Evolutionary conservation across 2,113 vertebrate genomes (phyloP).

Genomic region (Gallinago paraguaiae): DNA sequence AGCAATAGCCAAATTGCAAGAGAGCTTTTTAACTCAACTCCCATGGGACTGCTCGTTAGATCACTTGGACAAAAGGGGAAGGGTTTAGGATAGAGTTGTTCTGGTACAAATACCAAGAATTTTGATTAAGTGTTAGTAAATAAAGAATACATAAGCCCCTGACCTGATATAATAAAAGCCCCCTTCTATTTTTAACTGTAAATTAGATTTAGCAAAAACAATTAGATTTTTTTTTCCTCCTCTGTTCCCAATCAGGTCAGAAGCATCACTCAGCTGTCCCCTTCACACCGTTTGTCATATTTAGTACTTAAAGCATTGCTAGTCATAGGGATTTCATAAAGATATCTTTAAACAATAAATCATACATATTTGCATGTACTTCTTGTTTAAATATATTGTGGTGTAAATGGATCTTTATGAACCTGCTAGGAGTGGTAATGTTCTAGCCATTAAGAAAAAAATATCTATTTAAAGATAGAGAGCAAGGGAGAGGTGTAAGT

Average conservation of each 20-base stretch:
- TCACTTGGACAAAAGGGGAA: background rate
- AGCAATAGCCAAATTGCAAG: background rate
- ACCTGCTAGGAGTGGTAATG: background rate
- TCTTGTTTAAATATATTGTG: background rate
- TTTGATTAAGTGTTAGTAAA: background rate
- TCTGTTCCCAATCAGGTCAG: background rate
- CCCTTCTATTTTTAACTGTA: background rate
- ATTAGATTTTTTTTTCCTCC: background rate
- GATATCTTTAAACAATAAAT: background rate
- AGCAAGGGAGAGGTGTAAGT: background rate
- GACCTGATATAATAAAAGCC: background rate
- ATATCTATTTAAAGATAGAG: no score
- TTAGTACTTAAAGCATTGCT: background rate
- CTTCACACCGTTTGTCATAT: background rate
- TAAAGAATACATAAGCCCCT: background rate
- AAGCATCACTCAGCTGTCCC: background rate
- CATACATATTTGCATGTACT: background rate
- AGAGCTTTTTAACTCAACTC: background rate
- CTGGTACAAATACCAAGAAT: background rate
- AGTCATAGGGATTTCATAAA: background rate
- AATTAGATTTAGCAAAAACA: background rate
- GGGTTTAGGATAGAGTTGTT: background rate
- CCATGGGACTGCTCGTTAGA: background rate
- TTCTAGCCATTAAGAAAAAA: background rate
- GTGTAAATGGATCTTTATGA: background rate